Evolutionary conservation across 2,797 vertebrate genomes (phyloP).

Genomic region (Sebastes nivosus): DNA sequence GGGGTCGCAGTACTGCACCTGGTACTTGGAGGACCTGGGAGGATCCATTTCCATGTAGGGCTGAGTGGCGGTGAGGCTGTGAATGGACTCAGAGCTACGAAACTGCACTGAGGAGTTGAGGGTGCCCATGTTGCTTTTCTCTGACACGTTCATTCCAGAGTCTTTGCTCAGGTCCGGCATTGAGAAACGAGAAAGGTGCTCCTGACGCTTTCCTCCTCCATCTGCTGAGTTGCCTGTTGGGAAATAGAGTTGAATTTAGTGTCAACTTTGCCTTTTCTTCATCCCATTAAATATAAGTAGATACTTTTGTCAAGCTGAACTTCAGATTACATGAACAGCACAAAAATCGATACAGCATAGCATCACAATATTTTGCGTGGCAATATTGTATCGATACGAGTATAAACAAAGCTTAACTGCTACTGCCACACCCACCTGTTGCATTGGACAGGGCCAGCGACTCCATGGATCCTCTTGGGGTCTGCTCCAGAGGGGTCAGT

Average conservation of each 20-base stretch:
- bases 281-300: not conserved
- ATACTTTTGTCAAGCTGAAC: not conserved
- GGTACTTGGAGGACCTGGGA: slow-evolving; percentile 83
- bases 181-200: slow-evolving; percentile 96
- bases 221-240: slow-evolving; percentile 89
- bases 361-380: no score
- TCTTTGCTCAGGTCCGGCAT: slow-evolving; percentile 99
- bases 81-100: slow-evolving; percentile 93
- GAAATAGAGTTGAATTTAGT: not conserved
- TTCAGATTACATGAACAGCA: not conserved
- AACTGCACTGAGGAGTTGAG: slow-evolving; percentile 94
- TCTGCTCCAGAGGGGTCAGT: slow-evolving; percentile 92
- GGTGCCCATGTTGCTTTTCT: slow-evolving; percentile 95
- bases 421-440: slow-evolving; percentile 83
- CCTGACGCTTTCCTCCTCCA: slow-evolving; percentile 90
- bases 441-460: slow-evolving; percentile 92
- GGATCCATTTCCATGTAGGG: slow-evolving; percentile 92
- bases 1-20: slow-evolving; percentile 86
- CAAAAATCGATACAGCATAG: not conserved
- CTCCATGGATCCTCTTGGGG: slow-evolving; percentile 95
- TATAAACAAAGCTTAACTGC: no score
- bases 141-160: slow-evolving; percentile 95
- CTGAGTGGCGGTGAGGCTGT: slow-evolving; percentile 88
- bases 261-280: not conserved
- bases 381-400: no score